These are phyloP conservation scores for Accipiter virgatus DNA, from an alignment of 2,113 vertebrate species.

Conservation along the genomic window DNA sequence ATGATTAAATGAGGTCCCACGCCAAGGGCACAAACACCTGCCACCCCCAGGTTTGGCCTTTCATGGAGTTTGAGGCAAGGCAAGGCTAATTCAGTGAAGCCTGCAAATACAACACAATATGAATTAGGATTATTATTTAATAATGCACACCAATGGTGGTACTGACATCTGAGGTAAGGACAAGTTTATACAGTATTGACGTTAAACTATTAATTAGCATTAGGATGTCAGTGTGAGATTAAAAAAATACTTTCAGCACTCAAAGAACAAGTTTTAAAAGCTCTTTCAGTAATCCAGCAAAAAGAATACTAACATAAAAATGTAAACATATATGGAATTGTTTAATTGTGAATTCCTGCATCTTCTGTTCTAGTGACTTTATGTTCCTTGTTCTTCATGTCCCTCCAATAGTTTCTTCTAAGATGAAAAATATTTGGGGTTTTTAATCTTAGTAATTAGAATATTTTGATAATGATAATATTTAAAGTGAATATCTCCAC, in stretches of 20 bases:
- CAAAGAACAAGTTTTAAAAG: conserved; percentile 11
- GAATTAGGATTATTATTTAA: not conserved
- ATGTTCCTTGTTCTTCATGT: not conserved
- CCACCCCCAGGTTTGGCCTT: not conserved
- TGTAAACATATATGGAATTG: conserved; percentile 3
- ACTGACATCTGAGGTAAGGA: not conserved
- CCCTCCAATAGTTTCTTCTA: not conserved
- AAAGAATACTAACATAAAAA: conserved; percentile 19
- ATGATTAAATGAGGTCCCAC: not conserved
- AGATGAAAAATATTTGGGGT: not conserved
- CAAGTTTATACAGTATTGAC: conserved; percentile 6
- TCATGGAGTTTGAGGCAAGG: not conserved
- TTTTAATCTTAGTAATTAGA: not conserved
- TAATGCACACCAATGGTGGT: not conserved
- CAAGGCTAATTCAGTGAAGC: not conserved
- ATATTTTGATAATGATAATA: not conserved
- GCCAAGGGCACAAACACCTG: not conserved
- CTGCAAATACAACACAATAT: not conserved
- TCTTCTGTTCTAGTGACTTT: not conserved
- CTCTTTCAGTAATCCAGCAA: conserved; percentile 5
- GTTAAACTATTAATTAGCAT: conserved; percentile 23
- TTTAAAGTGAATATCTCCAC: not conserved
- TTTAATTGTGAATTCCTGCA: not conserved
- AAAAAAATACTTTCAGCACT: conserved; percentile 28
- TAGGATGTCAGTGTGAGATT: conserved; percentile 34